Base-by-base conservation (phyloP, 2,113 vertebrate species). In the Phycodurus eques region DNA sequence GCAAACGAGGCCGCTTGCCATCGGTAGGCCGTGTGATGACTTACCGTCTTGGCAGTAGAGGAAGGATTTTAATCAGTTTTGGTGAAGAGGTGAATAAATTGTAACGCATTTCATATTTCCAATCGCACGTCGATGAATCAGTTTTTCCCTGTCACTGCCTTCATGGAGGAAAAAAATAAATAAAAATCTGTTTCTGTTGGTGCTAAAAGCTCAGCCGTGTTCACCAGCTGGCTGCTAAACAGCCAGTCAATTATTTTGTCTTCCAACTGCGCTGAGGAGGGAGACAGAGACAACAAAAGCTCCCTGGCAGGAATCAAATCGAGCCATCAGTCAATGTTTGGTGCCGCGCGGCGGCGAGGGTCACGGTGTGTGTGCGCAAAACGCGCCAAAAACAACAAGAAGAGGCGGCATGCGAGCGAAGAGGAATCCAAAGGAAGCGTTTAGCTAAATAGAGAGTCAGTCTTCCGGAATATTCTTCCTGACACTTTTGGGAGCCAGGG, bases 261-360 rank as follows among this genome's bases (percentile, higher is more conserved):
- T 54, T 39, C 49, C 67, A 68, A 47, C 64, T 49, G 64, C 22
- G 64, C 59, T 15, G 64, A 66, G 43, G 64, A 66, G 44, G 64
- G 64, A 47, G 64, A 66, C 44, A n/a, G 11, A 44, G 63, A 22
- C 39, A 65, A 46, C 63, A 49, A 47, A 66, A 66, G 22, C 64
- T 46, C 43, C 10, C 64, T 66, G 64, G 64, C 64, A 66, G 64
- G 44, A 66, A 66, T 66, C 44, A 47, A 49, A 66, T 31, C 12
- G n/a, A 47, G 64, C 44, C 64, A 27, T 47, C 64, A 66, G 64
- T 66, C 64, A 47, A 66, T 66, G 64, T 66, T 66, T 66, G 64
- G 64, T 31, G 22, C 12, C 22, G 63, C 11, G n/a, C 63, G 42
- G 20, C 13, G 22, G 12, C 35, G 43, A 27, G 20, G 43, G 39